Conservation (phyloP, 2,113 vertebrate species). For the Picathartes gymnocephalus region DNA sequence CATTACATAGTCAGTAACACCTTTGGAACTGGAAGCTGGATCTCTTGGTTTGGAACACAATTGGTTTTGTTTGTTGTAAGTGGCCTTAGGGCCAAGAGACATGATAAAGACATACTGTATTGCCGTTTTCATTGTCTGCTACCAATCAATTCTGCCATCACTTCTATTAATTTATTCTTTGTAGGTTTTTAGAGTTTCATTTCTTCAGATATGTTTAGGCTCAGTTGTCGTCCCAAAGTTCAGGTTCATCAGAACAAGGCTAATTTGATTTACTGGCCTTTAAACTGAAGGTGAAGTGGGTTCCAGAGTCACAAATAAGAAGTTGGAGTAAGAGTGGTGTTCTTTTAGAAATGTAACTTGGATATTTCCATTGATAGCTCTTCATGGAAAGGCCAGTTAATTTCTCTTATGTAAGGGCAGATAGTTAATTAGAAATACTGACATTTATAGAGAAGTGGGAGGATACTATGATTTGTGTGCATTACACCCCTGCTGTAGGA, state of each 20-base stretch:
- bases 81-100: neutral
- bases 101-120: neutral
- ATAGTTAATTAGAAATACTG: conserved; percentile 14
- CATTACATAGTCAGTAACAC: neutral
- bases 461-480: neutral
- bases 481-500: neutral
- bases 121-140: neutral
- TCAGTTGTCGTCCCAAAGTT: neutral
- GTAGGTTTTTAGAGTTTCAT: neutral
- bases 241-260: neutral
- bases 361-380: neutral
- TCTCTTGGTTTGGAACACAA: neutral
- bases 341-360: neutral
- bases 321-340: neutral
- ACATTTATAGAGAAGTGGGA: neutral
- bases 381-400: neutral
- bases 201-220: neutral
- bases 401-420: neutral
- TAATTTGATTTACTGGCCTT: neutral
- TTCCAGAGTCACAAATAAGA: neutral
- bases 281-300: neutral
- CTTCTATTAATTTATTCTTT: neutral
- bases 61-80: neutral
- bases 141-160: neutral
- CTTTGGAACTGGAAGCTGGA: neutral